These are phyloP conservation scores for Tribolium madens DNA, from an alignment of 1,140 invertebrate species.

Conservation along the genomic window DNA sequence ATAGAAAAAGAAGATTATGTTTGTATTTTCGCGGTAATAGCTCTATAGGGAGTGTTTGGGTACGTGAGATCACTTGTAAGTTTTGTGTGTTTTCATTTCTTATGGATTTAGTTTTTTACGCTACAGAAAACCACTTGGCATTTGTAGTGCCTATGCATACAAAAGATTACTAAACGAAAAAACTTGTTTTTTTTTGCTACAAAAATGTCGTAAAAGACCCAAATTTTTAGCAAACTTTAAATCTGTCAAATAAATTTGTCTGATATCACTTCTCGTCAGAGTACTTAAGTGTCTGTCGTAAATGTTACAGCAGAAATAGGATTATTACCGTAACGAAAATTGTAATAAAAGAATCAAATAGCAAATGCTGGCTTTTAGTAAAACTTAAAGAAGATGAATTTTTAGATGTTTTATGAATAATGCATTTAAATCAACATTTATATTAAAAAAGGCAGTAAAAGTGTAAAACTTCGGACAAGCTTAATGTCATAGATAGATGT, in stretches of 20 bases:
- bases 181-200: neutral
- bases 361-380: neutral
- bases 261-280: neutral
- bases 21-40: neutral
- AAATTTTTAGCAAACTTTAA: neutral
- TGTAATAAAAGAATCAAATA: neutral
- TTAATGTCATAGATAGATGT: neutral
- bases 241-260: neutral
- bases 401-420: neutral
- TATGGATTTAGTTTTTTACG: neutral
- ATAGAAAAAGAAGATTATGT: neutral
- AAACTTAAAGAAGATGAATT: neutral
- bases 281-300: neutral
- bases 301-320: neutral
- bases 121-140: neutral
- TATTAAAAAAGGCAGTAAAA: neutral
- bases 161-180: neutral
- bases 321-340: neutral
- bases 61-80: neutral
- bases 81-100: neutral
- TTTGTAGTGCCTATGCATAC: neutral
- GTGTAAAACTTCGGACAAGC: neutral
- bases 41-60: neutral
- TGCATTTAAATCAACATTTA: neutral
- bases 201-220: neutral